Evolutionary conservation across 2,888 invertebrate species (phyloP).

Genomic region (Candidula unifasciata): DNA sequence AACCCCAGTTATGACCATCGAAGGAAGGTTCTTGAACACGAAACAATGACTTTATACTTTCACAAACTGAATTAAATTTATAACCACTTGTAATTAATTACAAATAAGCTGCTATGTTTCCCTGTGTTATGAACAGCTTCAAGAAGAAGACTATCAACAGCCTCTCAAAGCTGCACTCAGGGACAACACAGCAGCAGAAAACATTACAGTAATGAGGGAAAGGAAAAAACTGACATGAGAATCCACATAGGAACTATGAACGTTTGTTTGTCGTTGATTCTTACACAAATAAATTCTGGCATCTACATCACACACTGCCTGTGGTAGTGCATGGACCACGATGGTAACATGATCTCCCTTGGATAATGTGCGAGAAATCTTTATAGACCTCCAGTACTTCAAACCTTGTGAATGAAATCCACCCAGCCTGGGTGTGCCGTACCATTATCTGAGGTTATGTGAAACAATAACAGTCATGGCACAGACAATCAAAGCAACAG

Average conservation of each 20-base stretch:
- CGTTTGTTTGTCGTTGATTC: constrained; percentile 52
- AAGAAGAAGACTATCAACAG: constrained; percentile 19
- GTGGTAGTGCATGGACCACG: neutral
- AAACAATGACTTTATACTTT: neutral
- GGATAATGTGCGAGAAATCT: constrained; percentile 26
- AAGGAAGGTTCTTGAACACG: constrained; percentile 31
- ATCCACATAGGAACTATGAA: constrained; percentile 28
- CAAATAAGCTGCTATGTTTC: constrained; percentile 15
- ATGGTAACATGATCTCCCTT: constrained; percentile 11
- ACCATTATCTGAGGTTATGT: neutral
- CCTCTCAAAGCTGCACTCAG: constrained; percentile 25
- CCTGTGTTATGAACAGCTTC: neutral
- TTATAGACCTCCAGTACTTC: constrained; percentile 44
- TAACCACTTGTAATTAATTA: constrained; percentile 28
- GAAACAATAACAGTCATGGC: neutral
- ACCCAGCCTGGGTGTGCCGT: neutral
- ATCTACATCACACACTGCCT: constrained; percentile 35
- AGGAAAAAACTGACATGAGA: constrained; percentile 12
- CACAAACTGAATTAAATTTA: constrained; percentile 14
- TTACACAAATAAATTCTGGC: constrained; percentile 49
- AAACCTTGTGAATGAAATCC: constrained; percentile 31
- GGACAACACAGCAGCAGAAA: constrained; percentile 23
- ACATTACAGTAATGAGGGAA: constrained; percentile 40
- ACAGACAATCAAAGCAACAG: neutral
- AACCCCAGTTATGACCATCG: constrained; percentile 5